phyloP scores from a whole-genome alignment of 2,888 invertebrate genomes.

The Penaeus monodon region DNA sequence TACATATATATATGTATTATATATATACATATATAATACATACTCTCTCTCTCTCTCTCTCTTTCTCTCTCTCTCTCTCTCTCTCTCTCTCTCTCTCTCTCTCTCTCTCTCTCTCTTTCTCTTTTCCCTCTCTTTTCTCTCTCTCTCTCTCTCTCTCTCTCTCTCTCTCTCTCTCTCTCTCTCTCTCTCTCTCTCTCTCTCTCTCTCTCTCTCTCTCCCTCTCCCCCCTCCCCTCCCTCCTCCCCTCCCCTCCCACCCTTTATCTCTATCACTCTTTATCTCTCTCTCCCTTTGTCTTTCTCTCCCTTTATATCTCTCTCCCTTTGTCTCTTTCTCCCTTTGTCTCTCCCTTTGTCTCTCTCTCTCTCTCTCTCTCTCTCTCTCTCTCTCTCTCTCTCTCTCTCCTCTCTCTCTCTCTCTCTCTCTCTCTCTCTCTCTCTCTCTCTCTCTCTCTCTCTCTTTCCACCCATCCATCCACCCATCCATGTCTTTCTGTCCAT shows the following conservation, averaged over 20 bases:
- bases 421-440: background rate
- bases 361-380: background rate
- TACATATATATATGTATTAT: too few relatives aligned
- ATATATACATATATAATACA: too few relatives aligned
- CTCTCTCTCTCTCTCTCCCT: too few relatives aligned
- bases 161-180: background rate
- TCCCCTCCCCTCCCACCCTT: too few relatives aligned
- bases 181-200: background rate
- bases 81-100: too few relatives aligned
- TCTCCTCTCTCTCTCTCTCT: background rate
- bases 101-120: background rate
- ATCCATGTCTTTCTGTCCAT: too few relatives aligned
- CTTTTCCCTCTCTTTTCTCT: background rate
- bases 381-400: background rate
- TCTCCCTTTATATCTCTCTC: background rate
- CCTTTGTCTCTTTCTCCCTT: background rate
- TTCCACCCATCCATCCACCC: too few relatives aligned
- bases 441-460: background rate
- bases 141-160: background rate
- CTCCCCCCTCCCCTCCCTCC: fast-evolving
- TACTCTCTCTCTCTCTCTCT: too few relatives aligned
- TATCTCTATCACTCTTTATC: background rate
- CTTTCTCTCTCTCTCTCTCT: too few relatives aligned
- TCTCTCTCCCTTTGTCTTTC: background rate
- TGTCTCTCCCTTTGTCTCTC: background rate